Conservation (phyloP, 2,888 invertebrate species). For the Electrophaes corylata region DNA sequence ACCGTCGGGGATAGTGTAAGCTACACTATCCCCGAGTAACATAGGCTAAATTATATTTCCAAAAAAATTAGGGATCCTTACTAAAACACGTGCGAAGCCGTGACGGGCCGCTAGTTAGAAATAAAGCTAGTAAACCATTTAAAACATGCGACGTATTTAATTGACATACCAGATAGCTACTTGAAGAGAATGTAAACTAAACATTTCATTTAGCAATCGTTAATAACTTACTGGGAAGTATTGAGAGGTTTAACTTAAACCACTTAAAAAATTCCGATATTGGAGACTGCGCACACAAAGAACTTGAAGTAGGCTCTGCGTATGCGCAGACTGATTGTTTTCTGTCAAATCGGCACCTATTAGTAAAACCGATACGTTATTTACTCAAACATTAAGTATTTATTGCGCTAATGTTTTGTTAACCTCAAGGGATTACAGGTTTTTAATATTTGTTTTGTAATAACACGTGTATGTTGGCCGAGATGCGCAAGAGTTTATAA, state of each 20-base stretch:
- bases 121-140: neutral
- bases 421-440: constrained; percentile 81
- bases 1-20: too few species aligned
- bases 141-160: constrained; percentile 1
- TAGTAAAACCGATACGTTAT: constrained; percentile 65
- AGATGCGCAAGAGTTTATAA: constrained; percentile 39
- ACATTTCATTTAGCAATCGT: constrained; percentile 31
- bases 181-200: constrained; percentile 25
- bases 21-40: too few species aligned
- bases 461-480: constrained; percentile 62
- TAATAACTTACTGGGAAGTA: constrained; percentile 34
- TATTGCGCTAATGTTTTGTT: constrained; percentile 78
- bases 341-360: constrained; percentile 73
- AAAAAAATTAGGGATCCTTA: too few species aligned
- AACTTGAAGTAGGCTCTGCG: constrained; percentile 42
- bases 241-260: constrained; percentile 26
- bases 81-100: too few species aligned
- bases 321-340: constrained; percentile 67
- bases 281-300: constrained; percentile 30
- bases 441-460: constrained; percentile 74
- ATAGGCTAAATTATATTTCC: too few species aligned
- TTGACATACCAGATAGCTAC: constrained; percentile 23
- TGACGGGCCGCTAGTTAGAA: too few species aligned
- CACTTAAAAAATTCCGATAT: constrained; percentile 41
- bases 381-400: constrained; percentile 71